These are phyloP conservation scores for Drosophila greeni DNA, from an alignment of 2,888 invertebrate genomes.

Conservation along the genomic window DNA sequence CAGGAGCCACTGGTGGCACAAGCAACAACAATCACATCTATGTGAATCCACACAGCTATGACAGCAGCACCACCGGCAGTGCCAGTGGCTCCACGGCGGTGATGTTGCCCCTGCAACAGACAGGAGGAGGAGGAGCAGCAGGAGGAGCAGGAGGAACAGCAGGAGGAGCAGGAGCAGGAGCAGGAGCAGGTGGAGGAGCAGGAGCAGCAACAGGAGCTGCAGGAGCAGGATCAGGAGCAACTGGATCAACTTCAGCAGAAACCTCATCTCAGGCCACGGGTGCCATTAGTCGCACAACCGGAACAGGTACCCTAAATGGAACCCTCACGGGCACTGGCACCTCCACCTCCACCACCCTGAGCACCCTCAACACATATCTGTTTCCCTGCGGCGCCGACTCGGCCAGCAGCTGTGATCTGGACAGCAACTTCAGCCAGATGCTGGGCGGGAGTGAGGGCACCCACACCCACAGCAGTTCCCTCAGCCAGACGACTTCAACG, in stretches of 20 bases:
- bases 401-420: slow-evolving; percentile 75
- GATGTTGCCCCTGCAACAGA: slow-evolving; percentile 53
- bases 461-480: slow-evolving; percentile 45
- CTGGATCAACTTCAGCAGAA: slow-evolving; percentile 30
- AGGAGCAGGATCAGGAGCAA: slow-evolving; percentile 37
- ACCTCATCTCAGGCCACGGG: slow-evolving; percentile 39
- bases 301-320: slow-evolving; percentile 4
- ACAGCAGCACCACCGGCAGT: slow-evolving; percentile 75
- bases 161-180: slow-evolving; percentile 35
- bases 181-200: slow-evolving; percentile 36
- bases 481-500: slow-evolving; percentile 29
- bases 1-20: slow-evolving; percentile 9
- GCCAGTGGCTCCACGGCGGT: slow-evolving; percentile 69
- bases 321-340: slow-evolving; percentile 26
- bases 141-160: no score
- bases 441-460: slow-evolving; percentile 69
- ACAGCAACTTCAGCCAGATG: slow-evolving; percentile 78
- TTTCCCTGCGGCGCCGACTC: slow-evolving; percentile 76
- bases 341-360: slow-evolving; percentile 75
- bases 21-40: slow-evolving; percentile 77
- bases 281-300: slow-evolving; percentile 53
- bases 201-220: neutral
- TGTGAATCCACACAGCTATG: slow-evolving; percentile 77
- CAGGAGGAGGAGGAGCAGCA: slow-evolving; percentile 13
- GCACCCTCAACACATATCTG: slow-evolving; percentile 78